Base-by-base conservation (phyloP, 2,888 invertebrate genomes). In the Ectemnius continuus region DNA sequence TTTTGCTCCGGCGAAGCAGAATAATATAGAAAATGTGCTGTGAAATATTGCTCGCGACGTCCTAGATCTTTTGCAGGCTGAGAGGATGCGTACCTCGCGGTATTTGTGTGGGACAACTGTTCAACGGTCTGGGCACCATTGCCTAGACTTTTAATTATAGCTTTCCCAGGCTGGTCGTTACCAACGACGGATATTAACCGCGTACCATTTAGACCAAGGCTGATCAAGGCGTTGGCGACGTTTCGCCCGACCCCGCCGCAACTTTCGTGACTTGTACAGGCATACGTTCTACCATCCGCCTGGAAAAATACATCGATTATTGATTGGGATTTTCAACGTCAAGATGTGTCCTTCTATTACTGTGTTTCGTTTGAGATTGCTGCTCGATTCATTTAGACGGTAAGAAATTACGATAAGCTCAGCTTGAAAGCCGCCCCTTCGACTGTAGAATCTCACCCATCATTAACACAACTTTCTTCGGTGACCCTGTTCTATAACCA, bases 191-290 rank as follows among this genome's bases (percentile, higher is more conserved):
- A 89, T 77, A 91, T 81, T 48, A 91, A 80, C 78, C 84, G 86
- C 8, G 90, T 89, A 57, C 88, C 85, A 11, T 87, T 83, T 61
- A 93, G 93, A 47, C 95, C 94, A 36, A 98, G 92, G 84, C 95
- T 94, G 84, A 93, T 93, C 64, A 99, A 91, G 20, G 96, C 97
- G 85, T 98, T 97, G 1, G 97, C 97, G 67, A 99, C 93, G 91
- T 99, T 99, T 64, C 98, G 93, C 0, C 95, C 99, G 0, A 99
- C 99, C 14, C 99, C 99, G 13, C 99, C 99, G 6, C 94, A 94
- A 70, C 93, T 93, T 85, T 94, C 93, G 60, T 93, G 92, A 46
- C 94, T 93, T 71, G 91, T 90, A 26, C 95, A 95, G 0, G 91
- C 90, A 88, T 97, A 95, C 0, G 97, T 97, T 75, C 96, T 94